Evolutionary conservation across 2,888 invertebrate genomes (phyloP).

Genomic region (Gibbula magus): DNA sequence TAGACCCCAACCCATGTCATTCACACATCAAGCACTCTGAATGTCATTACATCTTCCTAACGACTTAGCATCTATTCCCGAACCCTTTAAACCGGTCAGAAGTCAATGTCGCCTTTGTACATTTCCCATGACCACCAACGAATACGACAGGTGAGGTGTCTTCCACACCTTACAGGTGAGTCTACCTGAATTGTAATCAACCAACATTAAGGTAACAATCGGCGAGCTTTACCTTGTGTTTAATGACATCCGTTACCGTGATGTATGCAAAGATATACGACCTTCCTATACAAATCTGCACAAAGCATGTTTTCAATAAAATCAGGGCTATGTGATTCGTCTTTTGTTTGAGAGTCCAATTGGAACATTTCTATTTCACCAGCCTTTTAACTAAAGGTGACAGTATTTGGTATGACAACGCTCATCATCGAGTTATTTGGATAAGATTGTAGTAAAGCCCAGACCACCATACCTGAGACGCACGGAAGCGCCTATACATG

Average conservation of each 20-base stretch:
- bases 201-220: background rate
- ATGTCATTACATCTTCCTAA: background rate
- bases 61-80: background rate
- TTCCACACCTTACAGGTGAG: background rate
- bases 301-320: no score
- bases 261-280: background rate
- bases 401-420: background rate
- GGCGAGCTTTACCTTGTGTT: background rate
- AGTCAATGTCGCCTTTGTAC: background rate
- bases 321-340: no score
- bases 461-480: background rate
- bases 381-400: background rate
- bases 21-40: background rate
- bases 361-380: background rate
- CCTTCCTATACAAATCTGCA: no score
- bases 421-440: background rate
- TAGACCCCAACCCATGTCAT: background rate
- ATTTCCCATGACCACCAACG: background rate
- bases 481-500: background rate
- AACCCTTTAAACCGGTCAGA: background rate
- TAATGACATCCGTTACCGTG: constrained; percentile 14
- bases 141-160: background rate
- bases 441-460: background rate
- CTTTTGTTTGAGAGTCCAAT: background rate
- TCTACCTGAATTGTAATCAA: background rate